phyloP scores from a whole-genome alignment of 1,140 invertebrate species.

The Bicyclus anynana region DNA sequence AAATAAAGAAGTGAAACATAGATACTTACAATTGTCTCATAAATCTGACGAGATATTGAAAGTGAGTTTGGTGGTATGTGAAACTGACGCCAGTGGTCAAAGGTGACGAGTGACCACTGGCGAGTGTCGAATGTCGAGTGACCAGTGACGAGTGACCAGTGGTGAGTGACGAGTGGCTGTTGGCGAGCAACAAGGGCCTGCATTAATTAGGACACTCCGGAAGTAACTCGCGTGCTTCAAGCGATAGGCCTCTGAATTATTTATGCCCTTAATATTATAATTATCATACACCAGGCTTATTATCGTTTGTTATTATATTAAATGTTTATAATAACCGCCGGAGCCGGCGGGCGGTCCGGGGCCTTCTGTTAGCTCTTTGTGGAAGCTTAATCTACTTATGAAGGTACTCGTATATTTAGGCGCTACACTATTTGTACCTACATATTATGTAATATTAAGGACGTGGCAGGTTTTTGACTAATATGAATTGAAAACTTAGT shows the following conservation, averaged over 20 bases:
- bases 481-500: too few relatives aligned
- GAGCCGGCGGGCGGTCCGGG: slow-evolving; percentile 54
- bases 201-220: slow-evolving; percentile 63
- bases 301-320: slow-evolving; percentile 63
- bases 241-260: slow-evolving; percentile 68
- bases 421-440: too few relatives aligned
- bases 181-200: slow-evolving; percentile 18
- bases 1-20: too few relatives aligned
- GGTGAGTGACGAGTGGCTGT: not conserved
- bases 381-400: not conserved
- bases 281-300: slow-evolving; percentile 65
- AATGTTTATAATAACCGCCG: slow-evolving; percentile 63
- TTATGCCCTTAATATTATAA: slow-evolving; percentile 73
- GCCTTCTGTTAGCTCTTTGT: not conserved
- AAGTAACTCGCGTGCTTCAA: slow-evolving; percentile 67
- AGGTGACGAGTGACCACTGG: not conserved
- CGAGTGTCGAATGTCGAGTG: not conserved
- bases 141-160: not conserved
- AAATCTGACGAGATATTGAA: too few relatives aligned
- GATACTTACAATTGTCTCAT: too few relatives aligned
- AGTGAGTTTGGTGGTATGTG: too few relatives aligned
- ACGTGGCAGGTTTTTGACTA: too few relatives aligned
- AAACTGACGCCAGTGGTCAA: too few relatives aligned
- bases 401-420: too few relatives aligned
- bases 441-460: too few relatives aligned